A percentile compares a stretch with the other conserved stretches of the same genome.
Conservation (phyloP, 2,888 invertebrate genomes). For the Scaptodrosophila latifasciaeformis region DNA sequence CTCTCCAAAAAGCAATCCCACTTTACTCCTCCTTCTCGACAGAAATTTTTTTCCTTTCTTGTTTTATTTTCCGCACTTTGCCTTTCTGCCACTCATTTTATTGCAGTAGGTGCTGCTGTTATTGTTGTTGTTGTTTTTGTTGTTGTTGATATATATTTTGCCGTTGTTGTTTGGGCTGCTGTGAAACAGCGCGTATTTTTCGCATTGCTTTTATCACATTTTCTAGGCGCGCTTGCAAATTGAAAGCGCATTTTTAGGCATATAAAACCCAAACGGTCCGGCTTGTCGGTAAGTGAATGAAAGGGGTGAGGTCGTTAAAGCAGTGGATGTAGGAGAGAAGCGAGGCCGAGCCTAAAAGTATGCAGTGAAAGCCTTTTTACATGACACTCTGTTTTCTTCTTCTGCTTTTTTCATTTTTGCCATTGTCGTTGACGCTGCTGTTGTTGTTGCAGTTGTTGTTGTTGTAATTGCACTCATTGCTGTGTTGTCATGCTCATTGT, state of each 20-base stretch:
- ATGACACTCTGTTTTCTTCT: conserved; percentile 40
- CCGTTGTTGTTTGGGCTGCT: not conserved
- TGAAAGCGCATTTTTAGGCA: conserved; percentile 11
- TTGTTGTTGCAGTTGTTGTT: not conserved
- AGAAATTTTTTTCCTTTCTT: too few species aligned
- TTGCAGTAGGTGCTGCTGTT: conserved; percentile 3
- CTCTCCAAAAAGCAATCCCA: too few species aligned
- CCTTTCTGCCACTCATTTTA: conserved; percentile 61
- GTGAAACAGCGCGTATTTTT: conserved; percentile 36
- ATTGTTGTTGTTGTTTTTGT: not conserved
- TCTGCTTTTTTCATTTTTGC: conserved; percentile 13
- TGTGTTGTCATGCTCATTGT: conserved; percentile 30
- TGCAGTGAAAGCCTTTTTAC: conserved; percentile 67
- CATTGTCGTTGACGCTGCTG: conserved; percentile 2
- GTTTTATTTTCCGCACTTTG: conserved; percentile 15
- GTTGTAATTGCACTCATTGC: conserved; percentile 23
- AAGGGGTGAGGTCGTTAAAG: too few species aligned
- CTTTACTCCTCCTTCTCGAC: too few species aligned
- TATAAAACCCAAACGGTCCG: not conserved
- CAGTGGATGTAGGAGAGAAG: too few species aligned
- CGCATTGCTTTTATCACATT: conserved; percentile 67
- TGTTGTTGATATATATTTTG: conserved; percentile 9
- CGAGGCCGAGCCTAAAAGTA: conserved; percentile 55
- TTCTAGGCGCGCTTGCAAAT: conserved; percentile 38
- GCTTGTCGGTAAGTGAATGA: not conserved